phyloP scores from a whole-genome alignment of 2,888 invertebrate species.

The Zeuzera pyrina region DNA sequence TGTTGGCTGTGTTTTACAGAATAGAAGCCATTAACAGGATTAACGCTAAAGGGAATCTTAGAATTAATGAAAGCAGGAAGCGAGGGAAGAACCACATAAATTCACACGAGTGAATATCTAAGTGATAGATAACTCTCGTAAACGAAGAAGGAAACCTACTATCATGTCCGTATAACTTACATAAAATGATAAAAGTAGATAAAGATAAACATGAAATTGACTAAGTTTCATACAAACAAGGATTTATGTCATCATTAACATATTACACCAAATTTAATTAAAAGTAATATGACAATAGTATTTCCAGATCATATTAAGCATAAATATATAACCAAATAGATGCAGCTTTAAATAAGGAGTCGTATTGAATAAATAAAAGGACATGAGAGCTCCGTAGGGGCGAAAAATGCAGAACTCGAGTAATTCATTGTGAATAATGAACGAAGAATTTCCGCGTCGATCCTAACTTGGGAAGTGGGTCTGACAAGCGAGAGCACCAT shows the following conservation, averaged over 20 bases:
- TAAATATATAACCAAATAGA: slow-evolving; percentile 33
- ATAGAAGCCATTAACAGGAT: slow-evolving; percentile 37
- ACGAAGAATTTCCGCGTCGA: slow-evolving; percentile 41
- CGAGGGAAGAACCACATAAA: slow-evolving; percentile 33
- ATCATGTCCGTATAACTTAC: too few species aligned
- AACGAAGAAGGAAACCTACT: too few species aligned
- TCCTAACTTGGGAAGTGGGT: slow-evolving; percentile 30
- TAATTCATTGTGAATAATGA: slow-evolving; percentile 64
- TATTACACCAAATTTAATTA: slow-evolving; percentile 13
- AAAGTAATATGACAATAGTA: slow-evolving; percentile 15
- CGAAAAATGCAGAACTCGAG: slow-evolving; percentile 48
- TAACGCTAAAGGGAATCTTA: slow-evolving; percentile 30
- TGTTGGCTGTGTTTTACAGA: too few species aligned
- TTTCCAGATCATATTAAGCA: slow-evolving; percentile 22
- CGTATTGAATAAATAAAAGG: slow-evolving; percentile 53
- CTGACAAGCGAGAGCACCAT: slow-evolving; percentile 28
- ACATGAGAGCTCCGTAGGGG: slow-evolving; percentile 42
- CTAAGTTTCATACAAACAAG: too few species aligned
- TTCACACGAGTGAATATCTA: slow-evolving; percentile 28
- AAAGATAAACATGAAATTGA: too few species aligned
- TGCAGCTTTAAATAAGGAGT: slow-evolving; percentile 36
- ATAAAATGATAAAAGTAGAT: too few species aligned
- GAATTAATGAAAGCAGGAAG: slow-evolving; percentile 35
- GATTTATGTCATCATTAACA: too few species aligned
- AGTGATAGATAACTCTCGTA: slow-evolving; percentile 31